Conservation (phyloP, 2,113 vertebrate genomes). For the Elephantulus edwardii region DNA sequence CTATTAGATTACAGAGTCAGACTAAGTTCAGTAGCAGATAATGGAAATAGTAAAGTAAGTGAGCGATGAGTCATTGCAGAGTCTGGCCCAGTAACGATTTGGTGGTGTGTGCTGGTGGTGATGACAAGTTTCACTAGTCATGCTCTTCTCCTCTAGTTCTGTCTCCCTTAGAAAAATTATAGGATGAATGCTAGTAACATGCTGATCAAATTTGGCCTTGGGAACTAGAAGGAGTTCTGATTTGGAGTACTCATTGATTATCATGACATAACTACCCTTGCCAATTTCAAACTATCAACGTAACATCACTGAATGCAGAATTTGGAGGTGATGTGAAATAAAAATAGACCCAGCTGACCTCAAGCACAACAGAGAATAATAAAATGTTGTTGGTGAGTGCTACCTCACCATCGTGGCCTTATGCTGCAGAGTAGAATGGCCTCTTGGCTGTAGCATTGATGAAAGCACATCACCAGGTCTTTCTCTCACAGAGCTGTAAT, state of each 20-base stretch:
- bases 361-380: not conserved
- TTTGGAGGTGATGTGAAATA: not conserved
- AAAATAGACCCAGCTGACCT: not conserved
- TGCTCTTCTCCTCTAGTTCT: not conserved
- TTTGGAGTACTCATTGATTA: not conserved
- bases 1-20: conserved; percentile 9
- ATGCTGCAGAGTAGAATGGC: not conserved
- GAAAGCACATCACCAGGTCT: not conserved
- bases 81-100: not conserved
- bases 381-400: not conserved
- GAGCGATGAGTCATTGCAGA: not conserved
- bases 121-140: not conserved
- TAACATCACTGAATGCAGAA: not conserved
- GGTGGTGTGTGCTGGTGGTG: not conserved
- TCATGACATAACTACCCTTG: not conserved
- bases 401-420: not conserved
- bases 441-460: not conserved
- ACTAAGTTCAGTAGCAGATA: not conserved
- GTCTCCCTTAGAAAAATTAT: not conserved
- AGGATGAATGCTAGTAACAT: not conserved
- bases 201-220: not conserved
- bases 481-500: not conserved
- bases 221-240: not conserved
- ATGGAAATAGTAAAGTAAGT: not conserved
- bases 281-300: not conserved